phyloP scores from a whole-genome alignment of 2,888 invertebrate genomes.

The Drosophila helvetica region DNA sequence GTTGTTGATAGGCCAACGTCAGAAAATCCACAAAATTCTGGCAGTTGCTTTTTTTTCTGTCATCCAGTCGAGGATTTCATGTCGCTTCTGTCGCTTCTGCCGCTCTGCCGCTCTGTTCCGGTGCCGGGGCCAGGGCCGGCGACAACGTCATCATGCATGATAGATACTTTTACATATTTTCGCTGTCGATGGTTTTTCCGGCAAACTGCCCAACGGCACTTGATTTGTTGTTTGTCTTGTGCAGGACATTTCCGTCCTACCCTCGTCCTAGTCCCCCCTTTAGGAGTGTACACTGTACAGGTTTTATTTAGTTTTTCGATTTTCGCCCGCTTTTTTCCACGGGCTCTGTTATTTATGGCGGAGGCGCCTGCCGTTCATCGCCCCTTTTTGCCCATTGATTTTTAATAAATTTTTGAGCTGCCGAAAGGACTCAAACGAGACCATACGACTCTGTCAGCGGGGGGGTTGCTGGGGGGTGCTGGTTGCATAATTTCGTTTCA shows the following conservation, averaged over 20 bases:
- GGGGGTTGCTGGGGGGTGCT: slow-evolving; percentile 19
- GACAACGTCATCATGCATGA: slow-evolving; percentile 75
- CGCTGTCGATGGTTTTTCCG: slow-evolving; percentile 52
- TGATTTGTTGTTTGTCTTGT: slow-evolving; percentile 79
- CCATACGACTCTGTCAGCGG: slow-evolving; percentile 30
- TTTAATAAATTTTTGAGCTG: slow-evolving; percentile 72
- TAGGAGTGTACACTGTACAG: neutral
- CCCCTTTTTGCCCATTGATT: slow-evolving; percentile 62
- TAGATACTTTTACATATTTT: slow-evolving; percentile 79
- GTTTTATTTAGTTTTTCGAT: slow-evolving; percentile 65
- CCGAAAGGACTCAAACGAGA: slow-evolving; percentile 39
- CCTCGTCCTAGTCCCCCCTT: neutral
- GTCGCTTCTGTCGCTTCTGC: neutral
- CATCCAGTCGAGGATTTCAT: neutral
- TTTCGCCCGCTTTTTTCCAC: slow-evolving; percentile 39
- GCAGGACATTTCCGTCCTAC: slow-evolving; percentile 73
- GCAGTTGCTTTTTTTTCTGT: slow-evolving; percentile 1
- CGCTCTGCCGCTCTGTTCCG: slow-evolving; percentile 9
- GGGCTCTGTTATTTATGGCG: slow-evolving; percentile 66
- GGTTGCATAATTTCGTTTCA: slow-evolving; percentile 84
- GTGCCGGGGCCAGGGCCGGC: too few species aligned
- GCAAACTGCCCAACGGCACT: slow-evolving; percentile 69
- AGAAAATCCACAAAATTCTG: slow-evolving; percentile 63
- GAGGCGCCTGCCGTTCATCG: slow-evolving; percentile 34
- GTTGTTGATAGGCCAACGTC: slow-evolving; percentile 66